Percentiles rank a stretch among this genome's conserved stretches.
These are phyloP conservation scores for Pelodytes ibericus DNA, from an alignment of 2,797 vertebrate genomes.

Conservation along the genomic window DNA sequence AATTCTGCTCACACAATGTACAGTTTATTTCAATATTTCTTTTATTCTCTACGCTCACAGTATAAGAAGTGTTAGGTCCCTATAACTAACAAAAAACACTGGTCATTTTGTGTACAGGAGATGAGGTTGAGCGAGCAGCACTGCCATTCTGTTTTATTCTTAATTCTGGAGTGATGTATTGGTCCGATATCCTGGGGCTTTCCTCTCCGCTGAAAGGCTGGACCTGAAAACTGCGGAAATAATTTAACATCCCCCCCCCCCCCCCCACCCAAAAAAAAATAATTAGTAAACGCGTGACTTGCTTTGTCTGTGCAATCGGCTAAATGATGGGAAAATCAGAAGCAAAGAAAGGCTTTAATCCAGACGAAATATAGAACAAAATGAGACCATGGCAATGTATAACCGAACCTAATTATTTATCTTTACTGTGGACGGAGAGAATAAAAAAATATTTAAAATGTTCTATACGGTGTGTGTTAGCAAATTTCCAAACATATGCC, in stretches of 20 bases:
- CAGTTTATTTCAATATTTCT: no score
- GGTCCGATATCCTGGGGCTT: constrained; percentile 20
- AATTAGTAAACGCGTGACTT: constrained; percentile 29
- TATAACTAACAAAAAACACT: no score
- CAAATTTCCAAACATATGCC: no score
- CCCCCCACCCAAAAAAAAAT: no score
- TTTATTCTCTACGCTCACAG: no score
- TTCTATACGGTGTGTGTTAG: no score
- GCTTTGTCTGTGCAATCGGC: constrained; percentile 40
- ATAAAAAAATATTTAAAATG: no score
- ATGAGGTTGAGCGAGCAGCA: not conserved
- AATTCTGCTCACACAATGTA: no score
- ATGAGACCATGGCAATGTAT: constrained; percentile 9
- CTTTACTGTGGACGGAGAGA: no score
- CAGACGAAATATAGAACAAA: constrained; percentile 10
- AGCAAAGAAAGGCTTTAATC: constrained; percentile 15
- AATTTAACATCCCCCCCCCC: constrained; percentile 26
- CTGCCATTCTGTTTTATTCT: not conserved
- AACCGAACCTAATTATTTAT: no score
- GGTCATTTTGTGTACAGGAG: no score
- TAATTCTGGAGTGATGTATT: not conserved
- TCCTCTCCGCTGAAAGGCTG: constrained; percentile 10
- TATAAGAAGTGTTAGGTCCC: no score
- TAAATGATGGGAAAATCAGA: not conserved
- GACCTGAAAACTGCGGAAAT: constrained; percentile 3